Evolutionary conservation across 2,797 vertebrate genomes (phyloP).

Genomic region (Parotocinclus haroldoi): DNA sequence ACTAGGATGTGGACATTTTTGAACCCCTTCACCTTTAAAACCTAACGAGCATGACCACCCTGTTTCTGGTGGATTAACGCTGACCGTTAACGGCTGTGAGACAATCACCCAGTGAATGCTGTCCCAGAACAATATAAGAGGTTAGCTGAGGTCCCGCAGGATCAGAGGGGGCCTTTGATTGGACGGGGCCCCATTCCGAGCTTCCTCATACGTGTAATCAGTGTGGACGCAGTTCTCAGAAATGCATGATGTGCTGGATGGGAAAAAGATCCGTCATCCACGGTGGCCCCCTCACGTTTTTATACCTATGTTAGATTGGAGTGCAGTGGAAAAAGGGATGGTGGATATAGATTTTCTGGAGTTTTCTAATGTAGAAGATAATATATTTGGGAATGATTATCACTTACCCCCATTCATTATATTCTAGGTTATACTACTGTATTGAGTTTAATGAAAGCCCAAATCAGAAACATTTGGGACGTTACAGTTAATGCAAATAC

Average conservation of each 20-base stretch:
- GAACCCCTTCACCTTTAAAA: background rate
- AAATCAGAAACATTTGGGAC: no score
- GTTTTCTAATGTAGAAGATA: no score
- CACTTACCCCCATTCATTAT: no score
- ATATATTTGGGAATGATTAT: no score
- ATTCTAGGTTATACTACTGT: no score
- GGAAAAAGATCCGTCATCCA: slow-evolving; percentile 1
- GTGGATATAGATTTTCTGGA: no score
- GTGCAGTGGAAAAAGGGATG: no score
- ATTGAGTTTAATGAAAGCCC: no score
- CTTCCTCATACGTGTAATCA: slow-evolving; percentile 56
- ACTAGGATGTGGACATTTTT: background rate
- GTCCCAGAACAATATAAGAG: slow-evolving; percentile 59
- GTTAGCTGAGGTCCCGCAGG: slow-evolving; percentile 43
- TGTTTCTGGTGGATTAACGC: slow-evolving; percentile 47
- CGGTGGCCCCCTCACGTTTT: slow-evolving; percentile 13
- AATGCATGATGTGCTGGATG: slow-evolving; percentile 48
- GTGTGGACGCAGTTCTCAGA: slow-evolving; percentile 61
- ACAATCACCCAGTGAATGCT: slow-evolving; percentile 57
- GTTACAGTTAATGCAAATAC: background rate
- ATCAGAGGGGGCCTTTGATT: slow-evolving; percentile 68
- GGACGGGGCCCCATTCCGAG: slow-evolving; percentile 49
- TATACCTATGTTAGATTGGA: slow-evolving; percentile 20
- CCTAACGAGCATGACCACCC: slow-evolving; percentile 8
- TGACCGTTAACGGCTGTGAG: slow-evolving; percentile 53